Base-by-base conservation (phyloP, 2,888 invertebrate genomes). In the Cheilosia scutellata region DNA sequence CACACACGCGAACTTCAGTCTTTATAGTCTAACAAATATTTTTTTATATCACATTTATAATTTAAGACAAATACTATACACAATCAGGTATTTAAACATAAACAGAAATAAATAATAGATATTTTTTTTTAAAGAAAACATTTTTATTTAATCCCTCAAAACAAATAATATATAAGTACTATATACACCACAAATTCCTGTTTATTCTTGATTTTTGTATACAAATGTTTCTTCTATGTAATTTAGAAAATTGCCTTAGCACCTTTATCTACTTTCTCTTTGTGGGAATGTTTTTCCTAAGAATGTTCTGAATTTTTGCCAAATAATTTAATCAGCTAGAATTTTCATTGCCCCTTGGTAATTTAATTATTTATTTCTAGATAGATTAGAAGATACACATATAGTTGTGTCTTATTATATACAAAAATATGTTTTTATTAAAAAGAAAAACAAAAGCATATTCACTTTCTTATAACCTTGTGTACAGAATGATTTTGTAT, bases 201-300 rank as follows among this genome's bases (percentile, higher is more conserved):
- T 37, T 37, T 37, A 37, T 37, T 11, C 4, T 11, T 11, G 37
- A 37, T 37, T 37, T 37, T 37, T 37, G 37, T 37, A 37, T 37
- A 37, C 37, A 37, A 37, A 37, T 11, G 11, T 37, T 37, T 37
- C 37, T 37, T 37, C 9, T 37, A 37, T 37, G 20, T 20, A 44
- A 42, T 44, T 25, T 16, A 31, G 16, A 31, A 55, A 55, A 27
- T 29, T 5, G 37, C 2, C 31, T 16, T 4, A 72, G n/a, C 71
- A 72, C 72, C 63, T 63, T 63, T 63, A 74, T 74, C 63, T 74
- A 74, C 74, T 63, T 74, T 74, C 74, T 55, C 74, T 74, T 27
- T 49, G 49, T 25, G 62, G 33, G 42, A 37, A 49, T 51, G 51
- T 49, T 7, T 75, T 58, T 57, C 49, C 27, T n/a, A 55, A 70